Conservation (phyloP, 92 coral and sea anemone genomes). For the Paragorgia papillata region DNA sequence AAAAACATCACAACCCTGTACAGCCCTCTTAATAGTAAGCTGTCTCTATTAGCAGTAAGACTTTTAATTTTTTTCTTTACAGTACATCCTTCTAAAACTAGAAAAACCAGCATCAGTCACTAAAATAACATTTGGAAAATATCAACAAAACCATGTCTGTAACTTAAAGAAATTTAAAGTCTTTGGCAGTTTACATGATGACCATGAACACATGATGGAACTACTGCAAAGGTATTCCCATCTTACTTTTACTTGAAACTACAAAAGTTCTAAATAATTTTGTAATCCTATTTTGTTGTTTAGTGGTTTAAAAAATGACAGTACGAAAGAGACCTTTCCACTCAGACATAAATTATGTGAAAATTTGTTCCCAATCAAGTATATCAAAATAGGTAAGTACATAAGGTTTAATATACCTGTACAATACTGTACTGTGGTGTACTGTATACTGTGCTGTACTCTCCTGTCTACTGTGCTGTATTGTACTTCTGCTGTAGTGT, state of each 20-base stretch:
- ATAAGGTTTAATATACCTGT: neutral
- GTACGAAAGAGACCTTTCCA: conserved; percentile 74
- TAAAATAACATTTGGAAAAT: conserved; percentile 87
- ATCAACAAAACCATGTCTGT: conserved; percentile 92
- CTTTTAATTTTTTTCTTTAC: neutral
- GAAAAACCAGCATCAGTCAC: conserved; percentile 82
- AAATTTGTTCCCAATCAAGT: conserved; percentile 79
- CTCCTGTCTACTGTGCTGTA: too few relatives aligned
- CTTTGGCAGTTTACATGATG: conserved; percentile 87
- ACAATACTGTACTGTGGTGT: too few relatives aligned
- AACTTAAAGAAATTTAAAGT: conserved; percentile 92
- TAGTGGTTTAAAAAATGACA: conserved; percentile 94
- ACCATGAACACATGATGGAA: conserved; percentile 84
- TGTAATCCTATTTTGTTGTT: conserved; percentile 1
- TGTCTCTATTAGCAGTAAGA: too few relatives aligned
- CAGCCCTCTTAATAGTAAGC: too few relatives aligned
- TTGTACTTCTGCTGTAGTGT: too few relatives aligned
- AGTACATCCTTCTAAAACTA: conserved; percentile 85
- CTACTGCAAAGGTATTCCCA: conserved; percentile 72
- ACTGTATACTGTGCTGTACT: too few relatives aligned
- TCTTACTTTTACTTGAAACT: neutral
- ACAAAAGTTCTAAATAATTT: too few relatives aligned
- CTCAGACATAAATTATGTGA: conserved; percentile 86
- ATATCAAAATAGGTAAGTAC: conserved; percentile 84
- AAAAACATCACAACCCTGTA: neutral